These are phyloP conservation scores for Harmothoe impar DNA, from an alignment of 2,888 invertebrate genomes.

Conservation along the genomic window DNA sequence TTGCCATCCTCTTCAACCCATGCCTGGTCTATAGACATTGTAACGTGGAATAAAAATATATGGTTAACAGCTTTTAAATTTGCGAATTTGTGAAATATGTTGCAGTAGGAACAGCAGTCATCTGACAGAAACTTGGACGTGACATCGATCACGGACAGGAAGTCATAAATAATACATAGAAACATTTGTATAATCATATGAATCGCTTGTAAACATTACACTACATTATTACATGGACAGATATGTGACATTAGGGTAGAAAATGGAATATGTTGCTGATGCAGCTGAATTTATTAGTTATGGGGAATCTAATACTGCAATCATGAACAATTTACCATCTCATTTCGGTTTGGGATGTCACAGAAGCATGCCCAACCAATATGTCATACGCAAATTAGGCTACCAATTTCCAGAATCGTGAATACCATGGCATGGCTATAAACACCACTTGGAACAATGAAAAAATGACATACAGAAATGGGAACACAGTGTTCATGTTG, in stretches of 20 bases:
- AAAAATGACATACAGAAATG: neutral
- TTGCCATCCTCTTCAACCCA: neutral
- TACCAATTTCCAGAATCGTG: neutral
- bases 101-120: neutral
- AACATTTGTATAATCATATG: conserved; percentile 25
- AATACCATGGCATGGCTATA: neutral
- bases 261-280: neutral
- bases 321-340: neutral
- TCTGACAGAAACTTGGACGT: neutral
- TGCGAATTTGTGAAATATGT: neutral
- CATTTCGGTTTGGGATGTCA: neutral
- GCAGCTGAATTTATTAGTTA: neutral
- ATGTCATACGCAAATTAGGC: neutral
- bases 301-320: neutral
- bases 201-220: neutral
- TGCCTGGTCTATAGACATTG: neutral
- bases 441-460: neutral
- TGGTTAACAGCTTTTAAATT: neutral
- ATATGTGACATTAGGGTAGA: neutral
- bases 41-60: no score
- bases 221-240: neutral
- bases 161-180: neutral
- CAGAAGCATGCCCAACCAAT: neutral
- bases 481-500: neutral
- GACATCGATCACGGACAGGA: neutral